These are phyloP conservation scores for Copidosoma aretas DNA, from an alignment of 2,888 invertebrate genomes.

Conservation along the genomic window DNA sequence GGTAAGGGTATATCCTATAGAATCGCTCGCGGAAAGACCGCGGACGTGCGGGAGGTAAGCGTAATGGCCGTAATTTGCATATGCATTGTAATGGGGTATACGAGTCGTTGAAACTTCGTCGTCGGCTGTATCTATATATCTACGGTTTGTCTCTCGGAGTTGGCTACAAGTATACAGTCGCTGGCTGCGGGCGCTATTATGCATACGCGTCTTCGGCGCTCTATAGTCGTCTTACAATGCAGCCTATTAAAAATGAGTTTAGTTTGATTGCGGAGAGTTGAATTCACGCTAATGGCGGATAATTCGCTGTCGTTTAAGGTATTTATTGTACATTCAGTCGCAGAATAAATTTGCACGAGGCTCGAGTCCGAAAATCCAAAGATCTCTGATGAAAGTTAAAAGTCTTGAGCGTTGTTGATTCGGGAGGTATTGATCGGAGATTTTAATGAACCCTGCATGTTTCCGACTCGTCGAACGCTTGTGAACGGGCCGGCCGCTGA, in stretches of 20 bases:
- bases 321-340: no score
- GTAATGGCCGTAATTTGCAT: slow-evolving; percentile 22
- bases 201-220: background rate
- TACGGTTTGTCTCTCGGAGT: slow-evolving; percentile 18
- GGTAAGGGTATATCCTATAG: no score
- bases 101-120: slow-evolving; percentile 22
- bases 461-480: no score
- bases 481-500: no score
- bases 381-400: no score
- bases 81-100: background rate
- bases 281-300: background rate
- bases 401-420: no score
- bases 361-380: no score
- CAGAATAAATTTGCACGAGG: no score
- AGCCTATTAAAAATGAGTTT: background rate
- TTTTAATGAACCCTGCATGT: no score
- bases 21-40: slow-evolving; percentile 10
- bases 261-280: background rate
- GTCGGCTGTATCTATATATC: background rate
- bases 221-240: background rate
- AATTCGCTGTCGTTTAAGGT: background rate
- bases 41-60: background rate
- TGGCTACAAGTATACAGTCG: background rate
- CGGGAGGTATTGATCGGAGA: no score
- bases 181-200: background rate